Conservation (phyloP, 2,113 vertebrate species). For the Corythoichthys haematopterus region DNA sequence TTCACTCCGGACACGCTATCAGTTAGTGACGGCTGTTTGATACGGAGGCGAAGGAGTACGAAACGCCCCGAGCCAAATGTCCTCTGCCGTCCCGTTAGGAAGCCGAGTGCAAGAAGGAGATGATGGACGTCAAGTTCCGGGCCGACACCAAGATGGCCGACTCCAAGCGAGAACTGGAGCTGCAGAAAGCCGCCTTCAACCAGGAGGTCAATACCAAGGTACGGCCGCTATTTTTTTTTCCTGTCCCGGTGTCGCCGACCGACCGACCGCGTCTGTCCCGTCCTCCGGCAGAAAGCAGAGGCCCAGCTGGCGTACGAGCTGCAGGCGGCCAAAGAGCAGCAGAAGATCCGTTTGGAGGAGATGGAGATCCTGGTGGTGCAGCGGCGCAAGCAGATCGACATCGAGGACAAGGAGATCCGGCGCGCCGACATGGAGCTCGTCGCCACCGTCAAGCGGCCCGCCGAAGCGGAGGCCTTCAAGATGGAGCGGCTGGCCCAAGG, state of each 20-base stretch:
- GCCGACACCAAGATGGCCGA: conserved; percentile 92
- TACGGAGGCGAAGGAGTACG: too few species aligned
- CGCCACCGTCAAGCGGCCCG: conserved; percentile 80
- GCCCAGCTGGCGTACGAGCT: conserved; percentile 92
- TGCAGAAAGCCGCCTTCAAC: conserved; percentile 88
- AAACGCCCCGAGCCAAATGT: too few species aligned
- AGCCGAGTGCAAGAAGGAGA: conserved; percentile 77
- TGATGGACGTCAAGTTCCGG: conserved; percentile 89
- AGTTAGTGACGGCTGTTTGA: too few species aligned
- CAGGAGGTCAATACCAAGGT: conserved; percentile 95
- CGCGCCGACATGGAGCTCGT: conserved; percentile 87
- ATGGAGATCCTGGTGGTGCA: conserved; percentile 91
- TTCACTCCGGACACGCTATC: too few species aligned
- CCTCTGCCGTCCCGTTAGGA: too few species aligned
- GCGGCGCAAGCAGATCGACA: conserved; percentile 87
- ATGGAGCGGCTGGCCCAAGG: conserved; percentile 91
- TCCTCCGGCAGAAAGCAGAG: conserved; percentile 79
- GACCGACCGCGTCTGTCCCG: neutral
- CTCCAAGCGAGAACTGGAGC: conserved; percentile 86
- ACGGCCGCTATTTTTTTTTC: too few species aligned
- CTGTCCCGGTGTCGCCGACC: too few species aligned
- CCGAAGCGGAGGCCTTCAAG: conserved; percentile 88
- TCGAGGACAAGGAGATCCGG: conserved; percentile 84
- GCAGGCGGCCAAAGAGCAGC: conserved; percentile 90
- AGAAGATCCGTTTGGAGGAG: conserved; percentile 94